phyloP scores from a whole-genome alignment of 2,797 vertebrate species.

The Crocodylus rhombifer region DNA sequence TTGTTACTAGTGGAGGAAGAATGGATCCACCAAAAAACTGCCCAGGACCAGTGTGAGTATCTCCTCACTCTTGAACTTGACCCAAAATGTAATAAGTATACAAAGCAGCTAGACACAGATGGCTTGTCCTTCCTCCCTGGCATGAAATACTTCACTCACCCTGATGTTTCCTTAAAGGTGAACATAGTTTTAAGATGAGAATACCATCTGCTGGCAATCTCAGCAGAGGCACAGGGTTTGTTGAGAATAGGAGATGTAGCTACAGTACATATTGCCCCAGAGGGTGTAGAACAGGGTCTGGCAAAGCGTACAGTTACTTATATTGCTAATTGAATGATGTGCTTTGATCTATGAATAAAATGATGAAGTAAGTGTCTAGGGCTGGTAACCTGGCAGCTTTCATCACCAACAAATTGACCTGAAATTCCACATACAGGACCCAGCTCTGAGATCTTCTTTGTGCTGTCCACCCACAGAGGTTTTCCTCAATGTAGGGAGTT shows the following conservation, averaged over 20 bases:
- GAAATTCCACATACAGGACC: not conserved
- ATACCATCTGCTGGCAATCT: not conserved
- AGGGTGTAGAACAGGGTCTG: no score
- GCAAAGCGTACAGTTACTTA: no score
- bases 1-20: constrained; percentile 90
- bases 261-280: not conserved
- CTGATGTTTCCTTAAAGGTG: not conserved
- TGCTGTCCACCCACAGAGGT: not conserved
- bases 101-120: not conserved
- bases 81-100: not conserved
- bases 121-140: not conserved
- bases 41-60: constrained; percentile 93
- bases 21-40: constrained; percentile 94
- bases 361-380: not conserved
- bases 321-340: not conserved
- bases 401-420: not conserved
- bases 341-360: not conserved
- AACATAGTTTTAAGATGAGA: not conserved
- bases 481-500: not conserved
- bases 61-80: not conserved
- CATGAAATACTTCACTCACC: not conserved
- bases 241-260: not conserved
- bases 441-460: not conserved
- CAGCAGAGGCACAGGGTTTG: not conserved
- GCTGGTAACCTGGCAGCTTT: not conserved